phyloP scores from a whole-genome alignment of 2,888 invertebrate species.

The Drosophila heteroneura region DNA sequence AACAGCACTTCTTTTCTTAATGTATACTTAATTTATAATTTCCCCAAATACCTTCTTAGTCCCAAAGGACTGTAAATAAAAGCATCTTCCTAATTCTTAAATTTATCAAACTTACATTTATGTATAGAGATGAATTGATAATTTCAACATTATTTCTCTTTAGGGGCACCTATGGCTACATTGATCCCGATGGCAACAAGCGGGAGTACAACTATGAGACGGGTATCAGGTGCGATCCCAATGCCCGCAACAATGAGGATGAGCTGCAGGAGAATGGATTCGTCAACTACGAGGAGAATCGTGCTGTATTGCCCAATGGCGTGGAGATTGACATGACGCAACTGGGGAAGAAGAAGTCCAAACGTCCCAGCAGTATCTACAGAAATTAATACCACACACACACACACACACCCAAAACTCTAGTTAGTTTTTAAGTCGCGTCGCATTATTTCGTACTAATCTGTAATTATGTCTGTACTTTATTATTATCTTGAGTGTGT shows the following conservation, averaged over 20 bases:
- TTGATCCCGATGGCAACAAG: constrained; percentile 93
- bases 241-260: constrained; percentile 86
- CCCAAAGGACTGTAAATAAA: neutral
- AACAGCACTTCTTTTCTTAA: neutral
- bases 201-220: constrained; percentile 94
- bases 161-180: constrained; percentile 92
- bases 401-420: constrained; percentile 19
- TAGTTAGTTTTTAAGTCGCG: constrained; percentile 64
- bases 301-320: constrained; percentile 90
- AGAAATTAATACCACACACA: constrained; percentile 73
- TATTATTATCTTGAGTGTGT: constrained; percentile 67
- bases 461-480: constrained; percentile 68
- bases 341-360: constrained; percentile 90
- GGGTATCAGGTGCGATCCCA: constrained; percentile 88
- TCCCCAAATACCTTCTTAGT: neutral
- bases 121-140: neutral
- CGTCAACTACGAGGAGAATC: constrained; percentile 91
- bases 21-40: neutral
- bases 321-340: constrained; percentile 89
- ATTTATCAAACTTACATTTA: neutral
- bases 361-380: constrained; percentile 87
- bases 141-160: neutral
- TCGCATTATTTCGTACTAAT: constrained; percentile 65
- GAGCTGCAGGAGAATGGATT: constrained; percentile 88
- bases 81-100: neutral